Base-by-base conservation (phyloP, 2,113 vertebrate genomes). In the Papio anubis region DNA sequence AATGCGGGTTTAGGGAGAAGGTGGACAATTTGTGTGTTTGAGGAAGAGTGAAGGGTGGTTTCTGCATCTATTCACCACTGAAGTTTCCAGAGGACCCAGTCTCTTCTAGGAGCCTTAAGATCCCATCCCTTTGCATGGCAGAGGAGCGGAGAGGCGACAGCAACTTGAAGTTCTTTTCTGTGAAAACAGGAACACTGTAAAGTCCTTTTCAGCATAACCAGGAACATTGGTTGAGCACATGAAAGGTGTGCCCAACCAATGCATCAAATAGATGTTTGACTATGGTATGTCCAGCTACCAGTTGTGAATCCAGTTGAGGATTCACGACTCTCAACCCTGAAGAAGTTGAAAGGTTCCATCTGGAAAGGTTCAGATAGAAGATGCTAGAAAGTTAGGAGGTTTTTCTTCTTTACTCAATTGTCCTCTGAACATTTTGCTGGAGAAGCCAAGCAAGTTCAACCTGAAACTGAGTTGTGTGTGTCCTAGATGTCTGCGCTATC, bases 381-480 rank as follows among this genome's bases (percentile, higher is more conserved):
- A 32, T 66, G 1, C 59, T 89, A 27, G 17, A 43, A 88, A 43
- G 21, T 30, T 64, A 38, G 27, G 30, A 93, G 72, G 76, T 64
- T 40, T 88, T 88, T 16, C 9, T 8, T 78, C 3, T 43, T 52
- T 57, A 4, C 6, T 45, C 32, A 87, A 0, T 27, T 61, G 38
- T 79, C 82, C 64, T 75, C 25, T 92, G 45, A 32, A 27, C 9
- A 11, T 38, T 45, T 57, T n/a, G 11, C 79, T 32, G 5, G 32
- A 85, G 76, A 59, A 50, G 5, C 13, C 20, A 85, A n/a, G 40
- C 30, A 27, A 48, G 30, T 13, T n/a, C 50, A 27, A 38, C 8
- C 8, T 48, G 50, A 27, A 23, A 82, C 5, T 0, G 2, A 18
- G 57, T 8, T 3, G 6, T 12, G 20, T n/a, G 2, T 8, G 2